Base-by-base conservation (phyloP, 2,888 invertebrate genomes). In the Sinelater perroti region DNA sequence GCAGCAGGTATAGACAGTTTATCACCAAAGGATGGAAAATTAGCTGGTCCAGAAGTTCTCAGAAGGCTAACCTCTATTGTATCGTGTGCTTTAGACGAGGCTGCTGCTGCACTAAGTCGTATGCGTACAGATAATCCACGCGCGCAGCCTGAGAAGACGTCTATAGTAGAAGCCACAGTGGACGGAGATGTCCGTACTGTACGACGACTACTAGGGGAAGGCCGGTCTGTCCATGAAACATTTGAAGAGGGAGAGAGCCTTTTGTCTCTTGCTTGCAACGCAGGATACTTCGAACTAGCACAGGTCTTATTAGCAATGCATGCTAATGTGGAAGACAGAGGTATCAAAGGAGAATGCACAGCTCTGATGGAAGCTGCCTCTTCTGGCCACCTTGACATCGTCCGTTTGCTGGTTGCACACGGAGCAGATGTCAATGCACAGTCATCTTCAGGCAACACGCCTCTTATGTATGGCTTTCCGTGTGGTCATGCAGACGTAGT, bases 341-440 rank as follows among this genome's bases (percentile, higher is more conserved):
- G 97, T 58, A 93, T 95, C 78, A 97, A 97, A 81, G 93, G 92
- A 71, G 97, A 98, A 81, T 96, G 96, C 77, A 97, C 97, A 50
- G 97, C 96, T 16, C 82, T 99, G 69, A 98, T 99, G 97, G 98
- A 98, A 80, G 97, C 97, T 49, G 94, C 96, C 58, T 91, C 91
- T 67, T 94, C 95, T 62, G 96, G 97, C 13, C 95, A 95, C 82
- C 87, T 92, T 72, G 95, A 95, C 79, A 95, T 97, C 72, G 95
- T 95, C 58, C 87, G 89, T 70, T 84, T 95, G 69, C 85, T 97
- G 65, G 85, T 96, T 50, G 90, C 89, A 72, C 93, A 95, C 81
- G 91, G 90, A 70, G 95, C 95, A 49, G 94, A 95, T 81, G 93
- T 94, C 44, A 95, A 96, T 82, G 93, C 94, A 56, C 92, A 93